A percentile compares a stretch with the other conserved stretches of the same genome.
These are phyloP conservation scores for Coelopa pilipes DNA, from an alignment of 2,888 invertebrate genomes.

Conservation along the genomic window DNA sequence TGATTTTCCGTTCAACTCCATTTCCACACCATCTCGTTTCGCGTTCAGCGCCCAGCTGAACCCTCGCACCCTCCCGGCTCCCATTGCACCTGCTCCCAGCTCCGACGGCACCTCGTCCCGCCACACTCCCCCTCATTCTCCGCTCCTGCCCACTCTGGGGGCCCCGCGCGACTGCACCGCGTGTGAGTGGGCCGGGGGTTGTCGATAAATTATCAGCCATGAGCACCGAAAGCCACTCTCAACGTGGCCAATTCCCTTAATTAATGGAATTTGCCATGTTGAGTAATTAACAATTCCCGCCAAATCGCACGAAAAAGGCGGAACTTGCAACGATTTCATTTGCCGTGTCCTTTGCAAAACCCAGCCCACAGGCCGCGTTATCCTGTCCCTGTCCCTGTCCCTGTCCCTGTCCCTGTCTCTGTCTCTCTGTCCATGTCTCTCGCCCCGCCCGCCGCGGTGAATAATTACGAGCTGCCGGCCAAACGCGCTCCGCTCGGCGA, in stretches of 20 bases:
- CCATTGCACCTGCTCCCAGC: too few species aligned
- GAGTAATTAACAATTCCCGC: conserved; percentile 43
- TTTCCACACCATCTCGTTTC: conserved; percentile 1
- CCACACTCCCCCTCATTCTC: not conserved
- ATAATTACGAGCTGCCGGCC: not conserved
- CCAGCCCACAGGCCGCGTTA: not conserved
- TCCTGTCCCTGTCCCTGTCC: too few species aligned
- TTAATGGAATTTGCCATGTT: conserved; percentile 24
- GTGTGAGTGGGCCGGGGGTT: not conserved
- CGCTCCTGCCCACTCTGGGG: not conserved
- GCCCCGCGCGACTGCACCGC: too few species aligned
- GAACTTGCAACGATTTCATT: conserved; percentile 21
- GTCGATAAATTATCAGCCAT: conserved; percentile 23
- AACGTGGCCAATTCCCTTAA: conserved; percentile 25
- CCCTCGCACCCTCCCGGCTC: too few species aligned
- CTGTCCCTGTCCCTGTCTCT: too few species aligned
- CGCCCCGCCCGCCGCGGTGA: not conserved
- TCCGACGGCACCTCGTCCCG: too few species aligned
- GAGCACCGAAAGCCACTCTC: conserved; percentile 30
- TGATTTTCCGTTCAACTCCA: conserved; percentile 9
- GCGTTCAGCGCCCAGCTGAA: not conserved
- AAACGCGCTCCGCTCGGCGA: not conserved
- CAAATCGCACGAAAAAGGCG: conserved; percentile 38
- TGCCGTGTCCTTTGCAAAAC: conserved; percentile 1
- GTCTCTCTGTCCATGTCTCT: not conserved